Evolutionary conservation across 2,888 invertebrate genomes (phyloP).

Genomic region (Pyrrhosoma nymphula): DNA sequence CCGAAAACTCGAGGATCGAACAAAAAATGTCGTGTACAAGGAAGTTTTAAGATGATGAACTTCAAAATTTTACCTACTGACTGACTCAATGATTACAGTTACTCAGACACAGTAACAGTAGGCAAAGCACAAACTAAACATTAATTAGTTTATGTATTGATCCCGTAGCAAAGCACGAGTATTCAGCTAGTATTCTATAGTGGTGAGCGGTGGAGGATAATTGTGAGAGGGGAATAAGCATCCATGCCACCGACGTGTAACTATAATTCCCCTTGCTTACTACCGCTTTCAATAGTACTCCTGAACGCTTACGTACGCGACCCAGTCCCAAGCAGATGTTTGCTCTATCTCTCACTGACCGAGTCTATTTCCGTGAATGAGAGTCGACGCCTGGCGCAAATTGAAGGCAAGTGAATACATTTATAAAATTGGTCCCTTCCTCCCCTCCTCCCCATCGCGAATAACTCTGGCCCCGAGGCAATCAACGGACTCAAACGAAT

Average conservation of each 20-base stretch:
- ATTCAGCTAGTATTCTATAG: no score
- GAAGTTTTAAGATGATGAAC: no score
- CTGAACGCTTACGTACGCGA: background rate
- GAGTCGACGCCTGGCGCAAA: background rate
- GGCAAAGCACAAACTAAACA: no score
- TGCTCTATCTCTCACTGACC: background rate
- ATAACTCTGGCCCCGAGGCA: background rate
- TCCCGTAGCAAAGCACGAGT: no score
- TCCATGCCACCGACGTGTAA: background rate
- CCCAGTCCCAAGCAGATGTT: constrained; percentile 25
- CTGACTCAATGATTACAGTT: no score
- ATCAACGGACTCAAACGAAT: background rate
- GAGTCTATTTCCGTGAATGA: background rate
- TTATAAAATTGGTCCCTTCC: constrained; percentile 20
- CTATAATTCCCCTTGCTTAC: background rate
- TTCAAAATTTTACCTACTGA: no score
- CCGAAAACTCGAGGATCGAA: no score
- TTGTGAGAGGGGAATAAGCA: no score
- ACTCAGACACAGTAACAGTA: no score
- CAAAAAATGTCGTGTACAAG: no score
- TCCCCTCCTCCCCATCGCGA: background rate
- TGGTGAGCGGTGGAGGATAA: no score
- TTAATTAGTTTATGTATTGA: no score
- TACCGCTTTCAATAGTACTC: background rate
- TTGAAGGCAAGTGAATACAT: constrained; percentile 27